phyloP scores from a whole-genome alignment of 2,888 invertebrate genomes.

The Sicus ferrugineus region DNA sequence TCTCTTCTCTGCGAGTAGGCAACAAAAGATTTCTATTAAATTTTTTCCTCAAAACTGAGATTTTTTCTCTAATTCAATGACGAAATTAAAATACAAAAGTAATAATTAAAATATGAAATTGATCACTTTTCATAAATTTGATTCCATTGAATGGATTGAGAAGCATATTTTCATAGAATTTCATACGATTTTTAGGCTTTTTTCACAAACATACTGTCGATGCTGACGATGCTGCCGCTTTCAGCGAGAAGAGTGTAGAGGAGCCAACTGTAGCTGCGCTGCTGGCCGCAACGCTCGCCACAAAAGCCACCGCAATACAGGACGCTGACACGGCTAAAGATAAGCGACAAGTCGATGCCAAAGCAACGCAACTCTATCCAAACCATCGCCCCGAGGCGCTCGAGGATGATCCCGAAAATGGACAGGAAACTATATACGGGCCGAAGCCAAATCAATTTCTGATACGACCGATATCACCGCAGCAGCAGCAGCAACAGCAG shows the following conservation, averaged over 20 bases:
- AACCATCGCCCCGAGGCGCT: slow-evolving; percentile 55
- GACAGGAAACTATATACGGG: slow-evolving; percentile 61
- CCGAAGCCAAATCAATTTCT: slow-evolving; percentile 60
- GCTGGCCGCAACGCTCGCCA: slow-evolving; percentile 32
- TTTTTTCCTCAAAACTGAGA: background rate
- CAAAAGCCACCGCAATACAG: slow-evolving; percentile 38
- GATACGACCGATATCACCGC: slow-evolving; percentile 59
- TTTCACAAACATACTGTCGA: slow-evolving; percentile 39
- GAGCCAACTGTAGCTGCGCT: slow-evolving; percentile 35
- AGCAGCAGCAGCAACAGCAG: slow-evolving; percentile 56
- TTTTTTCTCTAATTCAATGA: background rate
- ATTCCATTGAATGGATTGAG: background rate
- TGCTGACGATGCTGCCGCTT: slow-evolving; percentile 6
- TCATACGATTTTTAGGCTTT: slow-evolving; percentile 39
- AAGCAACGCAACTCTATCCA: slow-evolving; percentile 57
- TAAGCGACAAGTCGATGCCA: slow-evolving; percentile 59
- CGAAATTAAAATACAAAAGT: background rate
- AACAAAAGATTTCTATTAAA: no score
- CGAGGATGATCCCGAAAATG: slow-evolving; percentile 59
- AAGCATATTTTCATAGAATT: background rate
- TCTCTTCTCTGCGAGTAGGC: no score
- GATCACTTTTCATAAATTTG: background rate
- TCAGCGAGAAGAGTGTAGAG: slow-evolving; percentile 42
- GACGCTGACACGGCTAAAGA: slow-evolving; percentile 58
- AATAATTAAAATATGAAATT: background rate